Evolutionary conservation across 2,113 vertebrate genomes (phyloP), one percentile per base, ranked within the genome.

Genomic region (Cyphomyrus discorhynchus): DNA sequence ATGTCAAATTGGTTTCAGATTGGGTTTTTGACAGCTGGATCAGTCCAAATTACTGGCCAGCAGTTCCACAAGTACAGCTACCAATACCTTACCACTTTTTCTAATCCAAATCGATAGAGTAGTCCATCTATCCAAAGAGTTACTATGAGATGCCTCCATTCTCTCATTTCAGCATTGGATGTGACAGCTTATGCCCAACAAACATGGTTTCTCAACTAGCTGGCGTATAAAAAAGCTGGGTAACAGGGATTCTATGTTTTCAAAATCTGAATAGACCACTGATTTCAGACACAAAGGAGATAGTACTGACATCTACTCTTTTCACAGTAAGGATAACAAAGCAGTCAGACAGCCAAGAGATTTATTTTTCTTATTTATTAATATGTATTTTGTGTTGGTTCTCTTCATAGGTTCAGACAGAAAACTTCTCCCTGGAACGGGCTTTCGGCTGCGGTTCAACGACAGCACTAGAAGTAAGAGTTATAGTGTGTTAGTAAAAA

Each of bases 21-120:
- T 80, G 74, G 74, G 74, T 39, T 80, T 80, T 80, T 80, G 74
- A 80, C 74, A 80, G 74, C 13, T 80, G 74, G 35, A 80, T 80
- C 35, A 27, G 13, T 80, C 31, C 35, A 42, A 17, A 80, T 80
- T 80, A 39, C 74, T 80, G 13, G 35, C 15, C 35, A 42, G 74
- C 35, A 80, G 74, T 80, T 80, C 35, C 74, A 80, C 13, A 39
- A 80, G 74, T 80, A 19, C 74, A 80, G 35, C 35, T 80, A 42
- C 70, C 35, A 17, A 77, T 77, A 77, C 35, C 13, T 80, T 42
- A 80, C 35, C 10, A 39, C 74, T 80, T 17, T 42, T 39, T 80
- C 74, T 80, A 42, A 80, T 42, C 74, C 35, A 80, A 42, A 80
- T 80, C 74, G 35, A 80, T 39, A 42, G 74, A 80, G 74, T 80